These are phyloP conservation scores for Cryptocheilus praepositus DNA, from an alignment of 2,888 invertebrate genomes.

Conservation along the genomic window DNA sequence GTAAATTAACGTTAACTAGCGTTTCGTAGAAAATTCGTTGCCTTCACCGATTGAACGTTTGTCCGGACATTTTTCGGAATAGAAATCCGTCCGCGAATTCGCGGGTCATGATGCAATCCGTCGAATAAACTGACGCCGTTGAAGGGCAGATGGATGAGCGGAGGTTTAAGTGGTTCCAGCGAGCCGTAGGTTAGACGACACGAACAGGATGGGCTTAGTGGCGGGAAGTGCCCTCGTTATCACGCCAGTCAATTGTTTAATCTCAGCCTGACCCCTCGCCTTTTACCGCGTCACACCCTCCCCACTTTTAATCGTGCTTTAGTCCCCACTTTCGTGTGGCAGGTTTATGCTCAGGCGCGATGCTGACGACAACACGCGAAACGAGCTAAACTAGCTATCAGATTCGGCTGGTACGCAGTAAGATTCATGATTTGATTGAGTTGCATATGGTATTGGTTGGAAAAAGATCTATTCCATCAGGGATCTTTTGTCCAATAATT, in stretches of 20 bases:
- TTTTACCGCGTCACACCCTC: conserved; percentile 21
- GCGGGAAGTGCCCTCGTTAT: conserved; percentile 73
- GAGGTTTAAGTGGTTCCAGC: conserved; percentile 45
- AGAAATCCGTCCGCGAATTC: not conserved
- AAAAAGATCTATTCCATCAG: too few relatives aligned
- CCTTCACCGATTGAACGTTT: not conserved
- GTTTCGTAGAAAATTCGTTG: too few relatives aligned
- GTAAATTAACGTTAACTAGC: too few relatives aligned
- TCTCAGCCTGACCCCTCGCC: conserved; percentile 57
- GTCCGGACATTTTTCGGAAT: not conserved
- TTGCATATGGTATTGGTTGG: conserved; percentile 16
- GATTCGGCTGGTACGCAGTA: conserved; percentile 43
- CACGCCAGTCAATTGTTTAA: conserved; percentile 72
- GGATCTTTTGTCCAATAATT: too few relatives aligned
- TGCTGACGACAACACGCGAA: conserved; percentile 55
- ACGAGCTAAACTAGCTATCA: conserved; percentile 52
- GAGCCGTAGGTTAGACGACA: conserved; percentile 49
- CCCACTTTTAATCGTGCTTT: conserved; percentile 2
- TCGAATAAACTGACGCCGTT: conserved; percentile 7
- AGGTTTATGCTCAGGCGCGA: conserved; percentile 38
- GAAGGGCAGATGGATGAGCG: conserved; percentile 57
- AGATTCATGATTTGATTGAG: conserved; percentile 17
- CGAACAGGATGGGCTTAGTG: conserved; percentile 69
- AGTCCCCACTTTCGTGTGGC: conserved; percentile 15
- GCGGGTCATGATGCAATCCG: conserved; percentile 27